Evolutionary conservation across 2,888 invertebrate genomes (phyloP).

Genomic region (Pseudolycoriella hygida): DNA sequence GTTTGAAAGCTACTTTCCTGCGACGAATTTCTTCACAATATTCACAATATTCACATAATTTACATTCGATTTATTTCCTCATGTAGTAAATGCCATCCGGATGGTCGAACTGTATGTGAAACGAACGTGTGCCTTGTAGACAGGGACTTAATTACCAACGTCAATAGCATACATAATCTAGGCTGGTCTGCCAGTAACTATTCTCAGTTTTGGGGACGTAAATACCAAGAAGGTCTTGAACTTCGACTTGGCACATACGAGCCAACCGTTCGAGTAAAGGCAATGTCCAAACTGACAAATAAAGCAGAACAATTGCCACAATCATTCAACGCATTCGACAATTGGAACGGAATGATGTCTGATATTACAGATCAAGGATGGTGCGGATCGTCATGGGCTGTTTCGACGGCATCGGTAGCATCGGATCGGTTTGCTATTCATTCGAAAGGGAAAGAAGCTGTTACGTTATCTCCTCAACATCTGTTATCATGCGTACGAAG

Average conservation of each 20-base stretch:
- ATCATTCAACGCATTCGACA: slow-evolving; percentile 54
- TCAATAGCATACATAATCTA: slow-evolving; percentile 38
- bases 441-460: slow-evolving; percentile 57
- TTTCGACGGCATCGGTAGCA: slow-evolving; percentile 66
- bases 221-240: slow-evolving; percentile 59
- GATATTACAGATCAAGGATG: slow-evolving; percentile 52
- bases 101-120: slow-evolving; percentile 37
- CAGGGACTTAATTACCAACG: slow-evolving; percentile 42
- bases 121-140: slow-evolving; percentile 58
- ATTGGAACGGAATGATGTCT: slow-evolving; percentile 58
- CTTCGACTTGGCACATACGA: slow-evolving; percentile 38
- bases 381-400: slow-evolving; percentile 85
- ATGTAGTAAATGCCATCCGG: slow-evolving; percentile 2
- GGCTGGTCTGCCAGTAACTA: slow-evolving; percentile 75
- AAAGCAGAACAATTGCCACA: slow-evolving; percentile 34
- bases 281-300: slow-evolving; percentile 23
- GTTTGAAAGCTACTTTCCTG: no score
- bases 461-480: slow-evolving; percentile 65
- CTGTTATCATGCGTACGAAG: slow-evolving; percentile 69
- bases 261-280: slow-evolving; percentile 24
- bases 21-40: no score
- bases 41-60: no score
- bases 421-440: slow-evolving; percentile 72
- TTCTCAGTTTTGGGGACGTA: slow-evolving; percentile 65
- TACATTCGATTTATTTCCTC: no score